These are phyloP conservation scores for Drosophila nigromelanica DNA, from an alignment of 1,140 invertebrate species.

Conservation along the genomic window DNA sequence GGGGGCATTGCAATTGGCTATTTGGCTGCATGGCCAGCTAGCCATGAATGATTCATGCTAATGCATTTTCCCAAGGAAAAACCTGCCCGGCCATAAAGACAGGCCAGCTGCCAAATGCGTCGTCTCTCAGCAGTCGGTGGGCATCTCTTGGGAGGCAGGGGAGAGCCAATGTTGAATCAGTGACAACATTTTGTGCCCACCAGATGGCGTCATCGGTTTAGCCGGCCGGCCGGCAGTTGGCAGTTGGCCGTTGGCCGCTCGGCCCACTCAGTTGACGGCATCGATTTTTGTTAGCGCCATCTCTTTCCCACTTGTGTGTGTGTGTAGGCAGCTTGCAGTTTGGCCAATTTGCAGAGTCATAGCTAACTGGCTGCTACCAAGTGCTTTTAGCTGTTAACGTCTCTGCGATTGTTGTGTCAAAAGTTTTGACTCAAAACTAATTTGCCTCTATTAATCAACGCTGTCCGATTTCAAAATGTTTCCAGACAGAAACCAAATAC, in stretches of 20 bases:
- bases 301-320: constrained; percentile 10
- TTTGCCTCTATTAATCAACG: constrained; percentile 49
- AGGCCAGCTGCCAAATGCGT: constrained; percentile 60
- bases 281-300: constrained; percentile 47
- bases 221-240: constrained; percentile 21
- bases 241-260: not conserved
- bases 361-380: constrained; percentile 16
- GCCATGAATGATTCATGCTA: constrained; percentile 68
- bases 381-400: constrained; percentile 7
- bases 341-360: constrained; percentile 40
- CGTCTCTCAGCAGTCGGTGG: constrained; percentile 17
- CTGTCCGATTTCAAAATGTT: constrained; percentile 17
- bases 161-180: constrained; percentile 46
- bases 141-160: not conserved
- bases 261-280: constrained; percentile 47
- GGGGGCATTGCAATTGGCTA: constrained; percentile 54
- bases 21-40: constrained; percentile 24
- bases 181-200: constrained; percentile 56
- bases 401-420: constrained; percentile 4
- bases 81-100: constrained; percentile 57
- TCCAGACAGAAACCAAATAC: not conserved
- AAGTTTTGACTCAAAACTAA: constrained; percentile 30
- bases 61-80: constrained; percentile 76
- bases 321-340: constrained; percentile 42
- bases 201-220: constrained; percentile 68